phyloP scores from a whole-genome alignment of 2,113 vertebrate species.

The Pipra filicauda region DNA sequence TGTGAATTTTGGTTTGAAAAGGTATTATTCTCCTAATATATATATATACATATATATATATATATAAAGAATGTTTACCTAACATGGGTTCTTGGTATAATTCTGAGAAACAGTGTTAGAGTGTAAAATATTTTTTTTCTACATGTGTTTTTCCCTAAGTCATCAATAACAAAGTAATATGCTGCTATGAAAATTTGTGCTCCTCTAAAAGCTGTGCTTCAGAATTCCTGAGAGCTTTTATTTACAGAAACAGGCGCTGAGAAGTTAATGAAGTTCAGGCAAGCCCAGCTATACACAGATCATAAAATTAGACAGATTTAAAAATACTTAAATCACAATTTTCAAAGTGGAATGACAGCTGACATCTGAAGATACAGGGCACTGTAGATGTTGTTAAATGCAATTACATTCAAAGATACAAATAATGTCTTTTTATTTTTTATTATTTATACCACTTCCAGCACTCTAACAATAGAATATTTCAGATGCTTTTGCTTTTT shows the following conservation, averaged over 20 bases:
- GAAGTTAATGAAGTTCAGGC: not conserved
- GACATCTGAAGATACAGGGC: not conserved
- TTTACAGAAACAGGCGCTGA: not conserved
- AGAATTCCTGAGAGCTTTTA: not conserved
- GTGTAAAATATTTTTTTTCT: not conserved
- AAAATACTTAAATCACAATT: not conserved
- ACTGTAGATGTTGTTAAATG: not conserved
- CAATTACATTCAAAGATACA: not conserved
- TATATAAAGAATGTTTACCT: not conserved
- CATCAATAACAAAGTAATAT: not conserved
- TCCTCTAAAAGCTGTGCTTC: not conserved
- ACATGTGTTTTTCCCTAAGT: not conserved
- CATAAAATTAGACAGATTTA: not conserved
- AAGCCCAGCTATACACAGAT: not conserved
- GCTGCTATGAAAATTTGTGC: not conserved
- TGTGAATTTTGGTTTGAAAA: not conserved
- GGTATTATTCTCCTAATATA: not conserved
- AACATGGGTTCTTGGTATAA: not conserved
- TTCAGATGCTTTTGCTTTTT: conserved; percentile 4
- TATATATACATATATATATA: not conserved
- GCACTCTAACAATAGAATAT: not conserved
- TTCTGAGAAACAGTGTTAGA: not conserved
- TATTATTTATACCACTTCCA: not conserved
- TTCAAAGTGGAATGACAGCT: not conserved
- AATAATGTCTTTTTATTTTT: not conserved